Conservation (phyloP, 1,140 invertebrate genomes). For the Drosophila orosa region DNA sequence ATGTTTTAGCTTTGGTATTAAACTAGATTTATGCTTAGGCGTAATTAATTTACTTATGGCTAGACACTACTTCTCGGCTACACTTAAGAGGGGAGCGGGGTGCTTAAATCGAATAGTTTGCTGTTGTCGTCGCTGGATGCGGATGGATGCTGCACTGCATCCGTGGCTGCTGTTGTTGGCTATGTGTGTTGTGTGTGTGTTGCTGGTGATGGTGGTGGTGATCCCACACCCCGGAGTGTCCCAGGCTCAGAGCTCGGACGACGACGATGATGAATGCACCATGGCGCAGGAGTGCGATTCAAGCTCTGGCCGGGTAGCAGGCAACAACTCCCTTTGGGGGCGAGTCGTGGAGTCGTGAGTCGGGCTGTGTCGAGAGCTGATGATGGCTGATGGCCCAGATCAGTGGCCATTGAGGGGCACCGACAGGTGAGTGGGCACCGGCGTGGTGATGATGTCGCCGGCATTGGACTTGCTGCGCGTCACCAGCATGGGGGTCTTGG, state of each 20-base stretch:
- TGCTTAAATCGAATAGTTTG: conserved; percentile 77
- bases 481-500: conserved; percentile 88
- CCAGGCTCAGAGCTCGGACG: not conserved
- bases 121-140: conserved; percentile 33
- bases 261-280: not conserved
- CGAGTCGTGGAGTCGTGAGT: conserved; percentile 17
- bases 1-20: conserved; percentile 81
- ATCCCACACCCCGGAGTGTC: conserved; percentile 8
- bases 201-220: conserved; percentile 22
- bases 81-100: conserved; percentile 56
- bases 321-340: not conserved
- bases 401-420: conserved; percentile 49
- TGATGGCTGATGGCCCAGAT: conserved; percentile 23
- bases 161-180: conserved; percentile 11
- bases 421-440: conserved; percentile 61
- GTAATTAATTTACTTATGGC: conserved; percentile 80
- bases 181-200: conserved; percentile 2
- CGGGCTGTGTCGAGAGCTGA: conserved; percentile 29
- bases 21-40: conserved; percentile 79
- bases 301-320: not conserved
- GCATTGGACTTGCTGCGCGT: conserved; percentile 87
- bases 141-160: conserved; percentile 22
- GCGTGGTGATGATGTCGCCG: conserved; percentile 87
- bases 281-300: conserved; percentile 2
- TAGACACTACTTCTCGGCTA: conserved; percentile 65